phyloP scores from a whole-genome alignment of 35 echinoderm and acorn worm species.

The Apostichopus japonicus region DNA sequence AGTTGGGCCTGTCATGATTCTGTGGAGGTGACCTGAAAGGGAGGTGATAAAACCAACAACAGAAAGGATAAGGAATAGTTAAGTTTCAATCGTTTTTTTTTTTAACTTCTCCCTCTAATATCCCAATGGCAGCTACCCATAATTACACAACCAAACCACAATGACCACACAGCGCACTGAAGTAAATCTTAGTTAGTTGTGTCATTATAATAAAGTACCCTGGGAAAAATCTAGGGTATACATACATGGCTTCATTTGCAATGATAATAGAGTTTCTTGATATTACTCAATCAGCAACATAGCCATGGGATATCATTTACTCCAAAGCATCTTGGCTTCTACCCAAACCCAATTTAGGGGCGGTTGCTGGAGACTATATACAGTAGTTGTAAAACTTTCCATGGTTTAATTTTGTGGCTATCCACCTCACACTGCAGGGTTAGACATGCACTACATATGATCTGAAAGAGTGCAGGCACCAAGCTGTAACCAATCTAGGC shows the following conservation, averaged over 20 bases:
- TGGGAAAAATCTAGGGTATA: not conserved
- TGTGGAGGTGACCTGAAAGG: slow-evolving; percentile 10
- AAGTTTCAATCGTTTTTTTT: not conserved
- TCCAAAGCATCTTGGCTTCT: slow-evolving; percentile 17
- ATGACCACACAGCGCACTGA: not conserved
- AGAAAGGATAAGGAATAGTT: not conserved
- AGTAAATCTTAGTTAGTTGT: not conserved
- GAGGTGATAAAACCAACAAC: not conserved
- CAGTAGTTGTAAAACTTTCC: too few relatives aligned
- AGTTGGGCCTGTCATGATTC: slow-evolving; percentile 11
- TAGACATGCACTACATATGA: too few relatives aligned
- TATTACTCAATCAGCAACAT: not conserved
- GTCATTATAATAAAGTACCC: not conserved
- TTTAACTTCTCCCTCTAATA: not conserved
- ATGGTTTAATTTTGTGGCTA: too few relatives aligned
- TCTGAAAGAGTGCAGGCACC: too few relatives aligned
- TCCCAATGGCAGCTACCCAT: not conserved
- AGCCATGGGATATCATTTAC: not conserved
- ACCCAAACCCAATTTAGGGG: not conserved
- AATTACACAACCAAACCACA: not conserved
- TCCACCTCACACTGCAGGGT: too few relatives aligned
- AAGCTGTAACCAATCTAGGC: too few relatives aligned
- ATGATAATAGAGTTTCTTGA: not conserved
- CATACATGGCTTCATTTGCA: not conserved
- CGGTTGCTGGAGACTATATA: not conserved